phyloP scores from a whole-genome alignment of 2,113 vertebrate genomes.

The Sander vitreus region DNA sequence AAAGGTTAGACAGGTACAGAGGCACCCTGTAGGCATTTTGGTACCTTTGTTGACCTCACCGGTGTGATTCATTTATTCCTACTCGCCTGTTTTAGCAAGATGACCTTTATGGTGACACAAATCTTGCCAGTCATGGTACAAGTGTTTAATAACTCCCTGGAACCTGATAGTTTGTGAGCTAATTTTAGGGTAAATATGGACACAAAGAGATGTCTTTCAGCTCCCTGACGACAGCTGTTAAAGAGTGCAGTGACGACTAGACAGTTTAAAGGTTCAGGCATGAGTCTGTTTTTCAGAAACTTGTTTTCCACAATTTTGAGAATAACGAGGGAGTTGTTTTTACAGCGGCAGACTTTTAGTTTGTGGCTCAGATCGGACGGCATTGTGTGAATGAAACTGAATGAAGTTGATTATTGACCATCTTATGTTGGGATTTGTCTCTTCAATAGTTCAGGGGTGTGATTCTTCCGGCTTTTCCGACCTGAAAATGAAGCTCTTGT shows the following conservation, averaged over 20 bases:
- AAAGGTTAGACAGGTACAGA: constrained; percentile 27
- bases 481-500: too few species aligned
- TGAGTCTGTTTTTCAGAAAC: neutral
- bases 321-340: neutral
- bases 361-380: neutral
- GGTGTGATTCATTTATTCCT: constrained; percentile 55
- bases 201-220: constrained; percentile 71
- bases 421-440: neutral
- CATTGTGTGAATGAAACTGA: neutral
- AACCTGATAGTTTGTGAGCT: constrained; percentile 66
- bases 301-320: neutral
- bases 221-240: constrained; percentile 35
- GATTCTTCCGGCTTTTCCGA: too few species aligned
- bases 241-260: constrained; percentile 22
- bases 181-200: constrained; percentile 53
- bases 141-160: constrained; percentile 66
- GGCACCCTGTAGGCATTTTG: neutral
- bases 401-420: neutral
- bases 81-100: neutral
- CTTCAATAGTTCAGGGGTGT: too few species aligned
- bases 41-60: neutral
- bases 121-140: constrained; percentile 1
- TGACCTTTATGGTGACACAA: constrained; percentile 51
- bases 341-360: neutral
- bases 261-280: neutral